A percentile compares a stretch with the other conserved stretches of the same genome.
These are phyloP conservation scores for Silurus asotus DNA, from an alignment of 2,113 vertebrate genomes.

Conservation along the genomic window DNA sequence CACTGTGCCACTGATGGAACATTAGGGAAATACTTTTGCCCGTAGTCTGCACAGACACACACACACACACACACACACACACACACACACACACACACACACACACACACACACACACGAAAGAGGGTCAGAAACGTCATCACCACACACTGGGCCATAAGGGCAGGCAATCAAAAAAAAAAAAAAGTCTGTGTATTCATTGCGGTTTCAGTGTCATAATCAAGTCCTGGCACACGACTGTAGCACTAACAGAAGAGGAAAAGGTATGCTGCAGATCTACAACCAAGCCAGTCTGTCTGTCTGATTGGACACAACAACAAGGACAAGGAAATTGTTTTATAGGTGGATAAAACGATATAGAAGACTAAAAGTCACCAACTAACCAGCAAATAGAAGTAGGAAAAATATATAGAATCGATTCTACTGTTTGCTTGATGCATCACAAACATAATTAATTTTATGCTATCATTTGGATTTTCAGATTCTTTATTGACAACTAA, in stretches of 20 bases:
- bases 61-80: not conserved
- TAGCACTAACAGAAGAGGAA: not conserved
- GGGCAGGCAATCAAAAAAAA: not conserved
- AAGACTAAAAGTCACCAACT: not conserved
- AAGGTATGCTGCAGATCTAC: conserved; percentile 6
- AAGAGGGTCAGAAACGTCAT: not conserved
- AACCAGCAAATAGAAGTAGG: too few species aligned
- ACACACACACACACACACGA: not conserved
- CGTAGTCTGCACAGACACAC: not conserved
- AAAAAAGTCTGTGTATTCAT: not conserved
- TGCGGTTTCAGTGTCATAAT: not conserved
- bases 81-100: not conserved
- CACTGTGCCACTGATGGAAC: conserved; percentile 8
- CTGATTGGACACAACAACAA: not conserved
- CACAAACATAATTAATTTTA: not conserved
- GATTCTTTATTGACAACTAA: not conserved
- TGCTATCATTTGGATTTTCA: not conserved
- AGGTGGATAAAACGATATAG: not conserved
- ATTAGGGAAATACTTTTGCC: conserved; percentile 5
- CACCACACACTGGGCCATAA: conserved; percentile 10
- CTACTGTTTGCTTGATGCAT: not conserved
- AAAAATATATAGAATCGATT: too few species aligned
- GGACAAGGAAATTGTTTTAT: not conserved
- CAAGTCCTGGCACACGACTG: not conserved
- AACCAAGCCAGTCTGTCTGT: not conserved